Conservation (phyloP, 2,113 vertebrate species). For the Parus major region DNA sequence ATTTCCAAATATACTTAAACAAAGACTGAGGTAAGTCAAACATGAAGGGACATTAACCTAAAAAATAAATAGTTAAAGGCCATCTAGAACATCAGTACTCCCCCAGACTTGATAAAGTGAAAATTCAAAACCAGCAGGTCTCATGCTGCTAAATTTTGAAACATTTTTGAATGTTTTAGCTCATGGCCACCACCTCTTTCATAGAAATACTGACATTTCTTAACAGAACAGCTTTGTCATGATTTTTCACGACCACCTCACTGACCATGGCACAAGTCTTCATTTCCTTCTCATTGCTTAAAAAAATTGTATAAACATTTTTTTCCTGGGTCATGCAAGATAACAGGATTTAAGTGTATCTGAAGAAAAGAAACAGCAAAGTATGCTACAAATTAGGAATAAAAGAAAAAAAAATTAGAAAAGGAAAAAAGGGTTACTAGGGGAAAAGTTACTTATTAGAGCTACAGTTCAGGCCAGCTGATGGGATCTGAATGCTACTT, state of each 20-base stretch:
- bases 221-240: neutral
- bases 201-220: neutral
- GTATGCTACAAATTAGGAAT: neutral
- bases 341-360: neutral
- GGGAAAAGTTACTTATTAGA: neutral
- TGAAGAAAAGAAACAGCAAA: neutral
- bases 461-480: neutral
- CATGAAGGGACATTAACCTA: neutral
- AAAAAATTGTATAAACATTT: neutral
- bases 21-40: neutral
- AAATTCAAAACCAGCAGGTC: neutral
- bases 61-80: neutral
- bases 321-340: neutral
- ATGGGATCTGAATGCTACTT: neutral
- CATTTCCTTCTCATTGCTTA: neutral
- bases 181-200: neutral
- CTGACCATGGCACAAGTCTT: neutral
- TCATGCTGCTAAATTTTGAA: neutral
- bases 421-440: neutral
- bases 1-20: neutral
- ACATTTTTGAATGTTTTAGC: neutral
- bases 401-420: neutral
- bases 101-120: neutral
- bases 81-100: neutral
- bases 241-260: neutral